Conservation (phyloP, 2,113 vertebrate genomes). For the Mastomys natalensis region DNA sequence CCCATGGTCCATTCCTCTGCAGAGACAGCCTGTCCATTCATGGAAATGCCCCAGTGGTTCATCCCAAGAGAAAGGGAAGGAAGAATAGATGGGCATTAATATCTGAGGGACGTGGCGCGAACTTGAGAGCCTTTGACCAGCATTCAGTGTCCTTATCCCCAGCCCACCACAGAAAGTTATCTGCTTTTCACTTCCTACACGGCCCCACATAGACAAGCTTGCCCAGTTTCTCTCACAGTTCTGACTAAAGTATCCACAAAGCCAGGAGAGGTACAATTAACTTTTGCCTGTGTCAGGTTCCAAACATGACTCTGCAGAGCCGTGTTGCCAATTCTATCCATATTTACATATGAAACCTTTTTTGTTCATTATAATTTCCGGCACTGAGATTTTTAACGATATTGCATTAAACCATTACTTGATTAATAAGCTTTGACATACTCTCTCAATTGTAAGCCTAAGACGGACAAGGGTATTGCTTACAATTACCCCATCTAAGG, state of each 20-base stretch:
- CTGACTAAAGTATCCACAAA: not conserved
- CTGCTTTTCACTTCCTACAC: not conserved
- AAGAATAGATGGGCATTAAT: not conserved
- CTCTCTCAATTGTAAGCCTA: not conserved
- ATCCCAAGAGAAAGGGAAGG: not conserved
- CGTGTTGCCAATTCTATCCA: not conserved
- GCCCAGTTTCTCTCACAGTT: not conserved
- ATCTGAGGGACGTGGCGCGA: not conserved
- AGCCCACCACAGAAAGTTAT: not conserved
- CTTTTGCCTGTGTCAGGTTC: not conserved
- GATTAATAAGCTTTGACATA: not conserved
- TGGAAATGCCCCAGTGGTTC: not conserved
- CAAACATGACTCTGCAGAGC: not conserved
- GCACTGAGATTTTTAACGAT: not conserved
- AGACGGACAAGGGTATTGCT: not conserved
- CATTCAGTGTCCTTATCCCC: too few relatives aligned
- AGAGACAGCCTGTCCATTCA: not conserved
- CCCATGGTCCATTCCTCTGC: accelerated
- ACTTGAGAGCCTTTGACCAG: not conserved
- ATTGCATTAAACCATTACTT: not conserved
- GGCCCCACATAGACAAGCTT: not conserved
- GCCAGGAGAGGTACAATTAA: not conserved
- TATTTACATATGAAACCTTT: not conserved
- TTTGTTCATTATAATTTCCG: not conserved
- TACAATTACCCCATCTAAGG: not conserved